Conservation (phyloP, 2,797 vertebrate species). For the Notamacropus eugenii region DNA sequence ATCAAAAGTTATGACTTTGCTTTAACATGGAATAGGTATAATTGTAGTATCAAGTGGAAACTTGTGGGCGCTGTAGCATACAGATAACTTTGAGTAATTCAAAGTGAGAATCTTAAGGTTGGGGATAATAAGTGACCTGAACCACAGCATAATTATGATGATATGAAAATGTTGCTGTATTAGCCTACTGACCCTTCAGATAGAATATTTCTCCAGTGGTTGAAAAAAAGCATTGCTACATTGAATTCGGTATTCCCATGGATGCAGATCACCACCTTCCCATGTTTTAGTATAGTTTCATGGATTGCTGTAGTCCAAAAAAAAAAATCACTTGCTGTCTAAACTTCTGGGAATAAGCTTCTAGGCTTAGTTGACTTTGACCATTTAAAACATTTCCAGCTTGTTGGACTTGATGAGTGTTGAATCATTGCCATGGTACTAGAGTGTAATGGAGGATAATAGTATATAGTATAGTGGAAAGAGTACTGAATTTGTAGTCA, state of each 20-base stretch:
- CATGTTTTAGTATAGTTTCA: background rate
- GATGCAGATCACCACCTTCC: background rate
- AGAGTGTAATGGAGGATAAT: background rate
- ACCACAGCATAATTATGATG: background rate
- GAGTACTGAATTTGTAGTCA: background rate
- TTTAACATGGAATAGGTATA: background rate
- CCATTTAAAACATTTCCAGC: background rate
- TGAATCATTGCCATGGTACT: background rate
- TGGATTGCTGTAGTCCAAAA: background rate
- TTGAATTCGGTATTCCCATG: background rate
- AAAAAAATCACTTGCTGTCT: background rate
- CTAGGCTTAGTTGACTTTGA: background rate
- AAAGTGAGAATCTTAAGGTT: background rate
- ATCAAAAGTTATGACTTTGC: background rate
- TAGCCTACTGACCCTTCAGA: background rate
- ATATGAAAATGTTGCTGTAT: background rate
- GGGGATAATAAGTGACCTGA: background rate
- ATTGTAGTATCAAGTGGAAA: background rate
- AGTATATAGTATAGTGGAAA: background rate
- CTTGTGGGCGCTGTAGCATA: background rate
- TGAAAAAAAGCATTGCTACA: background rate
- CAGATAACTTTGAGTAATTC: background rate
- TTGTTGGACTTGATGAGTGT: background rate
- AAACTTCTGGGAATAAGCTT: background rate
- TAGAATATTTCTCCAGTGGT: background rate